Evolutionary conservation across 30 jellyfish, hydroid and myxozoan species (phyloP).

Genomic region (Mastigias papua): DNA sequence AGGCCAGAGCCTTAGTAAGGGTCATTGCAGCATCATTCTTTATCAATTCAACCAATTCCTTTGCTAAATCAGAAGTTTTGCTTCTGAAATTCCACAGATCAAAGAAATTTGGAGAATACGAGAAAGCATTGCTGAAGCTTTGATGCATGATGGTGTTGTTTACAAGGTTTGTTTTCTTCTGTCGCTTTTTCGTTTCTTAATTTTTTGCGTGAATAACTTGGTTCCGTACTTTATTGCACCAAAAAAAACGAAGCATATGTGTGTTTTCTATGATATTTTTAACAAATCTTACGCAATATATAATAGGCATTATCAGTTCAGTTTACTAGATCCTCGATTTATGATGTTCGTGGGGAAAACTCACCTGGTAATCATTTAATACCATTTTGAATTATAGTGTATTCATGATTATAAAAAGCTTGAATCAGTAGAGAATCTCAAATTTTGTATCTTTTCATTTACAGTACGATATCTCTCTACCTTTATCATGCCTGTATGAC

Average conservation of each 20-base stretch:
- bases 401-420: too few relatives aligned
- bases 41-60: not conserved
- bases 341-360: too few relatives aligned
- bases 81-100: constrained; percentile 38
- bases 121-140: constrained; percentile 90
- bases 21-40: too few relatives aligned
- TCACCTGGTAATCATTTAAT: too few relatives aligned
- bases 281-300: too few relatives aligned
- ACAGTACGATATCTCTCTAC: constrained; percentile 94
- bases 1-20: too few relatives aligned
- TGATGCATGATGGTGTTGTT: constrained; percentile 87
- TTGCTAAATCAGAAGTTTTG: not conserved
- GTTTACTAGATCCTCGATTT: too few relatives aligned
- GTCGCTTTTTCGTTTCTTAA: not conserved
- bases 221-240: not conserved
- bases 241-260: too few relatives aligned
- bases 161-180: constrained; percentile 52
- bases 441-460: not conserved
- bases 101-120: constrained; percentile 88
- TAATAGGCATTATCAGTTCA: too few relatives aligned
- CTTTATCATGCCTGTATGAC: constrained; percentile 73
- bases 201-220: not conserved
- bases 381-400: too few relatives aligned
- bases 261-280: too few relatives aligned
- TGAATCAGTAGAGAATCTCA: not conserved